Base-by-base conservation (phyloP, 2,888 invertebrate genomes). In the Stenolophus ochropezus region DNA sequence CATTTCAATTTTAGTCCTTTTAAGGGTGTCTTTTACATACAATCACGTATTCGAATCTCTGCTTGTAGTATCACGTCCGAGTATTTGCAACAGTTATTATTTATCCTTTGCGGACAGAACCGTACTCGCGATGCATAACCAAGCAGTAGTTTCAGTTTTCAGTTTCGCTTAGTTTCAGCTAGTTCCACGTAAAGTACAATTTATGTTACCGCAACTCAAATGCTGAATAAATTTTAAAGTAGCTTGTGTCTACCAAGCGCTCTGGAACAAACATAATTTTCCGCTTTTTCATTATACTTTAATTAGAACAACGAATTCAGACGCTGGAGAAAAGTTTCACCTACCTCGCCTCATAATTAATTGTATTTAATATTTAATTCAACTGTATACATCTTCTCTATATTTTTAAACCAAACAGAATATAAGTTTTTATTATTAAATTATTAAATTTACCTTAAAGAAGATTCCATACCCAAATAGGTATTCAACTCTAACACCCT, bases 201-300 rank as follows among this genome's bases (percentile, higher is more conserved):
- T 69, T 69, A 69, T 33, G 65, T 61, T 25, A 16, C 20, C 65
- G 18, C 65, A 69, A 69, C 33, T 69, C 65, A 69, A 69, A 69
- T 69, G 27, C 33, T 14, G 14, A 69, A 33, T 69, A 69, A 33
- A 69, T 69, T 69, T 69, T 21, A 69, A 42, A 69, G 27, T 69
- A 69, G 11, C n/a, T 61, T 61, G 5, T 23, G 14, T 51, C 51
- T 51, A 3, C 8, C 18, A 56, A 8, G 6, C 56, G 56, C 20
- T 4, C 8, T 8, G 56, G 8, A 56, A 56, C 21, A 21, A 56
- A 56, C 20, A 18, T 18, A 56, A 56, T 56, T 56, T 56, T 4
- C 56, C 1, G 5, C 21, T 0, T 49, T 49, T n/a, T n/a, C n/a
- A 11, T 42, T 56, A 56, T 56, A 56, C 21, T 56, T 20, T 56